Conservation (phyloP, 37 sponge, comb jelly and placozoan genomes). For the Hormiphora californensis region DNA sequence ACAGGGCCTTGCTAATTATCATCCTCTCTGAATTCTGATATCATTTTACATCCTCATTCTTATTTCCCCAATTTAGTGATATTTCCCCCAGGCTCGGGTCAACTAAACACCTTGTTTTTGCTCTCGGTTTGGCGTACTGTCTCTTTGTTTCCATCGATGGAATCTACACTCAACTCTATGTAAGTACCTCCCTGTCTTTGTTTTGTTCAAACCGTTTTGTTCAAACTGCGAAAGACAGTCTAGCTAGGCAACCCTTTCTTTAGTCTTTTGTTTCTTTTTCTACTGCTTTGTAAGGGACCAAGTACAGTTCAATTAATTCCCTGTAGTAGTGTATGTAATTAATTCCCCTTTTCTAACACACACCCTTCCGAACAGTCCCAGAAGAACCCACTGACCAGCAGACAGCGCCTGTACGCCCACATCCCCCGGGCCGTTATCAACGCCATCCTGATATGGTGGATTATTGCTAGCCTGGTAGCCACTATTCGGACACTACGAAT, state of each 20-base stretch:
- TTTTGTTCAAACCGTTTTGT: too few relatives aligned
- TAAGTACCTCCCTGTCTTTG: too few relatives aligned
- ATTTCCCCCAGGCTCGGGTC: slow-evolving; percentile 43
- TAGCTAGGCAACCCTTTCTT: too few relatives aligned
- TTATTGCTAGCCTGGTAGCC: slow-evolving; percentile 25
- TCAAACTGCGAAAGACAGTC: too few relatives aligned
- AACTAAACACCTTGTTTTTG: slow-evolving; percentile 10
- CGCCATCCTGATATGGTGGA: slow-evolving; percentile 51
- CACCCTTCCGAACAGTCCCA: too few relatives aligned
- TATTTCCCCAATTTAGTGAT: too few relatives aligned
- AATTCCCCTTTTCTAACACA: too few relatives aligned
- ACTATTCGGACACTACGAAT: slow-evolving; percentile 21
- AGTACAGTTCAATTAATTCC: too few relatives aligned
- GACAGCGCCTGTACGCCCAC: slow-evolving; percentile 49
- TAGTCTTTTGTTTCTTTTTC: too few relatives aligned
- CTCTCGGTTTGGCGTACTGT: slow-evolving; percentile 45
- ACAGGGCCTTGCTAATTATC: too few relatives aligned
- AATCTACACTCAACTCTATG: slow-evolving; percentile 23
- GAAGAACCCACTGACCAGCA: not conserved
- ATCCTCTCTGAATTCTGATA: not conserved
- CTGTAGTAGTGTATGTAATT: too few relatives aligned
- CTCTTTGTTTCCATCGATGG: slow-evolving; percentile 27
- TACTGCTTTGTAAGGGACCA: too few relatives aligned
- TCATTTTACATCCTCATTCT: not conserved
- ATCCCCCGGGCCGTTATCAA: slow-evolving; percentile 39